Conservation (phyloP, 1,140 invertebrate genomes). For the Meloidogyne floridensis region DNA sequence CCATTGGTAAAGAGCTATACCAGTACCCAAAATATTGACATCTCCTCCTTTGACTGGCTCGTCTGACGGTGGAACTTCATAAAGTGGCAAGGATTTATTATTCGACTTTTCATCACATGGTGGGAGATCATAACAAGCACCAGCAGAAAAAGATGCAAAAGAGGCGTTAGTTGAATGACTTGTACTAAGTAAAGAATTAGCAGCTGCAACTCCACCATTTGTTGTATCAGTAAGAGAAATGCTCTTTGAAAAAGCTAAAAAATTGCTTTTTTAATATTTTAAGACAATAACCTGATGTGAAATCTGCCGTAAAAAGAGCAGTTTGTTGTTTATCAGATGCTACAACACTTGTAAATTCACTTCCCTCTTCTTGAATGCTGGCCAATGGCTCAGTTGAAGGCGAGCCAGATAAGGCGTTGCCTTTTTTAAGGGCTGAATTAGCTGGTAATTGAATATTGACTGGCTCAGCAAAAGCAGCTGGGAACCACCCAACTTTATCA, state of each 20-base stretch:
- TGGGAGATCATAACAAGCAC: conserved; percentile 50
- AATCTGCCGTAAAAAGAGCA: neutral
- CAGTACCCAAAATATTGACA: conserved; percentile 54
- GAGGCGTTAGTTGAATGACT: conserved; percentile 10
- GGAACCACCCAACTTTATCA: conserved; percentile 80
- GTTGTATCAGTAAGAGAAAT: conserved; percentile 31
- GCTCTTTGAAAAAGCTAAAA: conserved; percentile 30
- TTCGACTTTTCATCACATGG: conserved; percentile 29
- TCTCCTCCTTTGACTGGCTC: conserved; percentile 19
- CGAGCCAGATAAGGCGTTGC: conserved; percentile 47
- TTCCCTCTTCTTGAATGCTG: conserved; percentile 57
- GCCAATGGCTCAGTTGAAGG: conserved; percentile 59
- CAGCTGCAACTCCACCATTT: neutral
- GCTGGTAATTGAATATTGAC: conserved; percentile 65
- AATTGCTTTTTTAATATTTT: neutral
- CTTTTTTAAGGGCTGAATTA: conserved; percentile 24
- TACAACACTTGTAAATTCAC: neutral
- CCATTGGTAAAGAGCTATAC: conserved; percentile 73
- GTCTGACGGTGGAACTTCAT: conserved; percentile 15
- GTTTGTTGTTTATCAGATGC: neutral
- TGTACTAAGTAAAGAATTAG: neutral
- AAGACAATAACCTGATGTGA: conserved; percentile 11
- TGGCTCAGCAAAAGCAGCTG: conserved; percentile 89
- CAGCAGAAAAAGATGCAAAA: conserved; percentile 9
- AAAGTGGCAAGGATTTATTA: conserved; percentile 16